phyloP scores from a whole-genome alignment of 2,113 vertebrate species.

The Pipra filicauda region DNA sequence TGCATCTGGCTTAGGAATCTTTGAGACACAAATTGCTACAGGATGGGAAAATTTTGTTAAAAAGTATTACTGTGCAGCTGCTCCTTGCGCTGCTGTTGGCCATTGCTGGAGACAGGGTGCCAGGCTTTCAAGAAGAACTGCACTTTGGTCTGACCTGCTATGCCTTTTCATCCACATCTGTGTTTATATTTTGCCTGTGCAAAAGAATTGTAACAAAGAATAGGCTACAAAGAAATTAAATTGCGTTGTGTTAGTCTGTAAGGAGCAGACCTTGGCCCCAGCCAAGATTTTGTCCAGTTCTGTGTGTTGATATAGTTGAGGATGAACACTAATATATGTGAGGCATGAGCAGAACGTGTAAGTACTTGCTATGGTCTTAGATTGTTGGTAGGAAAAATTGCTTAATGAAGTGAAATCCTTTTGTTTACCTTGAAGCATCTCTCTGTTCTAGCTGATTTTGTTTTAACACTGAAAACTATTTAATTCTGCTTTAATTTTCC shows the following conservation, averaged over 20 bases:
- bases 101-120: not conserved
- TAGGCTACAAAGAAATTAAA: not conserved
- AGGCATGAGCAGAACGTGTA: not conserved
- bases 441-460: not conserved
- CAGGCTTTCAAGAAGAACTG: not conserved
- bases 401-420: not conserved
- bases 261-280: not conserved
- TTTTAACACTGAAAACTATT: not conserved
- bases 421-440: not conserved
- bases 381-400: not conserved
- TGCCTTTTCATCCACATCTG: not conserved
- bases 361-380: not conserved
- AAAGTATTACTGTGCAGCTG: not conserved
- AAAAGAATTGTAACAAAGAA: not conserved
- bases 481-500: slow-evolving; percentile 1
- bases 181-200: not conserved
- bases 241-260: not conserved
- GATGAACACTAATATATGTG: not conserved
- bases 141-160: not conserved
- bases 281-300: not conserved
- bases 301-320: not conserved
- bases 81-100: not conserved
- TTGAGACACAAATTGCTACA: not conserved
- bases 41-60: not conserved
- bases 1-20: not conserved